Percentiles rank a stretch among this genome's conserved stretches.
Conservation (phyloP, 2,888 invertebrate genomes). For the Drosophila sordidula region DNA sequence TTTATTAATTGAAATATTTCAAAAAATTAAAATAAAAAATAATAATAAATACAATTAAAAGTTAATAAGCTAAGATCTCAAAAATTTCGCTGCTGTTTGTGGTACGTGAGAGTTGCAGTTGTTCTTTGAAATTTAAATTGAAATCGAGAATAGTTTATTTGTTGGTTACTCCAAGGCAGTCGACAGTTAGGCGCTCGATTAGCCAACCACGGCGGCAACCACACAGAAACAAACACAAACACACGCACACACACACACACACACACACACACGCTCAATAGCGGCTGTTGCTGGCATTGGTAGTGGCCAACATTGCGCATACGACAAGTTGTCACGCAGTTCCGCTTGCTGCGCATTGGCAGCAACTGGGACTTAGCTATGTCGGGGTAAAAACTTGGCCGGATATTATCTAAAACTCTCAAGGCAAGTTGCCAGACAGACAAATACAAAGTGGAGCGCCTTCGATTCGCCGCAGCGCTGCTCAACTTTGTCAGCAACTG, state of each 20-base stretch:
- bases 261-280: slow-evolving; percentile 12
- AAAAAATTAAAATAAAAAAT: slow-evolving; percentile 16
- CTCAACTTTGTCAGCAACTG: slow-evolving; percentile 71
- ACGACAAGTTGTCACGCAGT: slow-evolving; percentile 65
- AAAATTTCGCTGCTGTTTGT: slow-evolving; percentile 68
- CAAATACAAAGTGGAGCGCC: slow-evolving; percentile 32
- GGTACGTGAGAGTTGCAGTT: slow-evolving; percentile 62
- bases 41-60: slow-evolving; percentile 11
- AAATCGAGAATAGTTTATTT: slow-evolving; percentile 33
- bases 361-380: slow-evolving; percentile 56
- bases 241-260: slow-evolving; percentile 30
- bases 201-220: slow-evolving; percentile 70
- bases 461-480: slow-evolving; percentile 74
- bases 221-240: slow-evolving; percentile 30
- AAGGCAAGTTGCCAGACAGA: slow-evolving; percentile 31
- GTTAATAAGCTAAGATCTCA: slow-evolving; percentile 35
- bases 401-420: slow-evolving; percentile 69
- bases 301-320: slow-evolving; percentile 67
- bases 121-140: slow-evolving; percentile 37
- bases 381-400: slow-evolving; percentile 71
- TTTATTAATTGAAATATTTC: slow-evolving; percentile 20
- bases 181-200: slow-evolving; percentile 60
- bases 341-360: slow-evolving; percentile 69
- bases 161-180: slow-evolving; percentile 45
- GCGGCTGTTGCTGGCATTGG: slow-evolving; percentile 74